These are phyloP conservation scores for Lamprotornis superbus DNA, from an alignment of 2,113 vertebrate species.

Conservation along the genomic window DNA sequence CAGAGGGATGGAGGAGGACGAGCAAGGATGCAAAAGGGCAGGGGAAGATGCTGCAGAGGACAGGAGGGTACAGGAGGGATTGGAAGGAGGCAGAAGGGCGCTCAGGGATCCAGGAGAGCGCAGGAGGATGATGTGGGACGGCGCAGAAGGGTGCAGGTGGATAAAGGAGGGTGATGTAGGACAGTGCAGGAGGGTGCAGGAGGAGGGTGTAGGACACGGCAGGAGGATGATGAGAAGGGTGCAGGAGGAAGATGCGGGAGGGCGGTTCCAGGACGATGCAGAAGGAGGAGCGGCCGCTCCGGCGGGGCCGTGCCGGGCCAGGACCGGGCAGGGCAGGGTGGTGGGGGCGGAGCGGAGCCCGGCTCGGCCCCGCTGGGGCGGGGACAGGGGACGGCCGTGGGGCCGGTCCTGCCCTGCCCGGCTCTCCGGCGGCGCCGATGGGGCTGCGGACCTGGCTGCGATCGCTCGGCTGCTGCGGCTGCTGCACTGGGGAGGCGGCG, in stretches of 20 bases:
- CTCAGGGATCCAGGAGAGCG: no score
- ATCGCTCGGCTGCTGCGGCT: conserved; percentile 4
- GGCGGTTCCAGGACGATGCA: background rate
- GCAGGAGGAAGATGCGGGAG: no score
- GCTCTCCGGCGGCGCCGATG: background rate
- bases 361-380: background rate
- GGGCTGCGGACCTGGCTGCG: conserved; percentile 24
- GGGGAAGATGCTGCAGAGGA: background rate
- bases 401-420: background rate
- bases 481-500: background rate
- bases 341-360: background rate
- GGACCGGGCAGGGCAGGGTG: background rate
- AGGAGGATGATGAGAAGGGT: no score
- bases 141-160: no score
- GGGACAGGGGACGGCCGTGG: background rate
- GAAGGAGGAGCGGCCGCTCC: background rate
- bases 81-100: no score
- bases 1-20: background rate
- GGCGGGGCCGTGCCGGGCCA: no score
- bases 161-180: no score
- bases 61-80: background rate
- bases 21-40: background rate
- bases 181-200: no score
- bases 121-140: background rate
- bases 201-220: no score